phyloP scores from a whole-genome alignment of 92 coral and sea anemone species.

The Zoanthus sansibaricus region DNA sequence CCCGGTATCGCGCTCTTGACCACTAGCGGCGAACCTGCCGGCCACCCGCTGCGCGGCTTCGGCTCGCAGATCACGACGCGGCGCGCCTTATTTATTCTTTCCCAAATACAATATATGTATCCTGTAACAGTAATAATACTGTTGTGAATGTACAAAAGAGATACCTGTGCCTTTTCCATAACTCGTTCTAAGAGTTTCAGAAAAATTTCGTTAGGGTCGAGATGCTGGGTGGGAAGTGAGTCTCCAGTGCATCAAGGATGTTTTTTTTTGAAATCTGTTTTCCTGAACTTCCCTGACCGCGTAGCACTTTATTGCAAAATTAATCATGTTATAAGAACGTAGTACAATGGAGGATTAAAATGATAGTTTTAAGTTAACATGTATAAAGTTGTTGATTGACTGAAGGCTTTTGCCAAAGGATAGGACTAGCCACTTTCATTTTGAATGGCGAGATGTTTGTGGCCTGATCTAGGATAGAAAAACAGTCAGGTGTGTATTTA shows the following conservation, averaged over 20 bases:
- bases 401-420: not conserved
- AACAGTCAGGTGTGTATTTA: too few relatives aligned
- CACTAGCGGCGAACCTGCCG: too few relatives aligned
- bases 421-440: too few relatives aligned
- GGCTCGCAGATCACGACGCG: too few relatives aligned
- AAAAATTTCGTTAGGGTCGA: not conserved
- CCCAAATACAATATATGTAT: too few relatives aligned
- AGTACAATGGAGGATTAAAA: too few relatives aligned
- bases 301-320: not conserved
- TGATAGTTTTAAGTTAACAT: too few relatives aligned
- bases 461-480: too few relatives aligned
- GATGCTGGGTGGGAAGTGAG: constrained; percentile 6
- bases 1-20: too few relatives aligned
- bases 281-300: not conserved
- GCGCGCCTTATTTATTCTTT: not conserved
- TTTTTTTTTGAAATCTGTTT: not conserved
- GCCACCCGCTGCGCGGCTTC: too few relatives aligned
- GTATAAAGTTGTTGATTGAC: too few relatives aligned
- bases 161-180: constrained; percentile 11
- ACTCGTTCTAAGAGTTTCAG: not conserved
- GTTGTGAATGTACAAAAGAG: not conserved
- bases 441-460: too few relatives aligned
- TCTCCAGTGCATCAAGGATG: not conserved
- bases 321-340: not conserved
- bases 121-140: not conserved